Conservation (phyloP, 2,888 invertebrate genomes). For the Philaethria dido region DNA sequence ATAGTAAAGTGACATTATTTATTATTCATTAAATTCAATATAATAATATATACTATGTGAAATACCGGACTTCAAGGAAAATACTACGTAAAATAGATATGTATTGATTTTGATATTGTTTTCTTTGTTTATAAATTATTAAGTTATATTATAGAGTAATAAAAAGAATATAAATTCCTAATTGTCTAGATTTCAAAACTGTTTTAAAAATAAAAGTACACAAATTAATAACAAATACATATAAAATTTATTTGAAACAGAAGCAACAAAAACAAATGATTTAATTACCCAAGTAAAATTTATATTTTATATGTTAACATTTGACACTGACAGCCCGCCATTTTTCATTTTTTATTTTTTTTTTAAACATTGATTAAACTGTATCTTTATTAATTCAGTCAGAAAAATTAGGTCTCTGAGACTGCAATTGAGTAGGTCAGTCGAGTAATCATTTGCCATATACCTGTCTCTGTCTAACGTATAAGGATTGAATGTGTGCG, state of each 20-base stretch:
- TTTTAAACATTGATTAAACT: slow-evolving; percentile 19
- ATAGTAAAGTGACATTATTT: too few species aligned
- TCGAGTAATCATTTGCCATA: slow-evolving; percentile 80
- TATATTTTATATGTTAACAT: neutral
- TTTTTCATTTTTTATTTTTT: slow-evolving; percentile 9
- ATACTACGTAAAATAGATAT: too few species aligned
- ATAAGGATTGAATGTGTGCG: slow-evolving; percentile 36
- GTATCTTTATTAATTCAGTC: slow-evolving; percentile 66
- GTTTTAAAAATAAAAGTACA: neutral
- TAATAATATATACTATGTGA: too few species aligned
- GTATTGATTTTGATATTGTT: too few species aligned
- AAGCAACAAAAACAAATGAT: neutral
- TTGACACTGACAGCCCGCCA: slow-evolving; percentile 6
- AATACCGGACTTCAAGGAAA: too few species aligned
- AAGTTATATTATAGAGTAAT: too few species aligned
- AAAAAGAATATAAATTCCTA: too few species aligned
- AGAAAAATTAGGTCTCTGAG: slow-evolving; percentile 84
- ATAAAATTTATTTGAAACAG: neutral
- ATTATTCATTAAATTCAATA: too few species aligned
- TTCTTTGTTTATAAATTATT: too few species aligned
- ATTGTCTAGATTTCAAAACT: neutral
- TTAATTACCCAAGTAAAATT: neutral
- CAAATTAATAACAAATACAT: neutral
- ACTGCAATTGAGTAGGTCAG: slow-evolving; percentile 82
- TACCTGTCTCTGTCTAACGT: slow-evolving; percentile 56